phyloP scores from a whole-genome alignment of 2,113 vertebrate genomes.

The Cygnus atratus region DNA sequence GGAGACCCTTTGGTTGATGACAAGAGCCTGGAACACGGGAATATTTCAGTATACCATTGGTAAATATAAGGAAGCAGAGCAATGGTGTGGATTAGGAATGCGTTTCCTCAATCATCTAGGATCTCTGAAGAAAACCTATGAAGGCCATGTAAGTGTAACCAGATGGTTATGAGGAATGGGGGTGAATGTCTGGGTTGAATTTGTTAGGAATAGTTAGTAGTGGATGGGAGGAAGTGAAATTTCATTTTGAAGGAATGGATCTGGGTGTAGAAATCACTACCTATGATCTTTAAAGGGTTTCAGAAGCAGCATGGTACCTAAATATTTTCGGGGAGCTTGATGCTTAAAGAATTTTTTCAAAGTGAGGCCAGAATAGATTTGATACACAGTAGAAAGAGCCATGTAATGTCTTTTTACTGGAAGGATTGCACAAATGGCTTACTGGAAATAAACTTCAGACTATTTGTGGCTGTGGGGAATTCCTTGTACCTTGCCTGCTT shows the following conservation, averaged over 20 bases:
- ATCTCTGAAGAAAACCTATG: conserved; percentile 86
- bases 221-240: neutral
- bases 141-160: conserved; percentile 78
- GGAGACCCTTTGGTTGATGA: conserved; percentile 91
- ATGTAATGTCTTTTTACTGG: neutral
- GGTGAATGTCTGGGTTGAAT: neutral
- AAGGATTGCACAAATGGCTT: neutral
- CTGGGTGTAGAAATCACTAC: neutral
- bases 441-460: neutral
- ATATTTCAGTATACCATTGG: conserved; percentile 81
- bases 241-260: neutral
- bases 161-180: neutral
- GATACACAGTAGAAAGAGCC: neutral
- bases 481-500: neutral
- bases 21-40: conserved; percentile 90
- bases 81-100: conserved; percentile 88
- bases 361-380: neutral
- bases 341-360: neutral
- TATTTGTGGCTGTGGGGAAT: neutral
- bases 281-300: neutral
- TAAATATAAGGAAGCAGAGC: conserved; percentile 84
- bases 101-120: conserved; percentile 83
- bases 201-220: neutral
- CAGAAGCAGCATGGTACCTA: neutral
- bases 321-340: neutral